Base-by-base conservation (phyloP, 2,888 invertebrate genomes). In the Limnephilus marmoratus region DNA sequence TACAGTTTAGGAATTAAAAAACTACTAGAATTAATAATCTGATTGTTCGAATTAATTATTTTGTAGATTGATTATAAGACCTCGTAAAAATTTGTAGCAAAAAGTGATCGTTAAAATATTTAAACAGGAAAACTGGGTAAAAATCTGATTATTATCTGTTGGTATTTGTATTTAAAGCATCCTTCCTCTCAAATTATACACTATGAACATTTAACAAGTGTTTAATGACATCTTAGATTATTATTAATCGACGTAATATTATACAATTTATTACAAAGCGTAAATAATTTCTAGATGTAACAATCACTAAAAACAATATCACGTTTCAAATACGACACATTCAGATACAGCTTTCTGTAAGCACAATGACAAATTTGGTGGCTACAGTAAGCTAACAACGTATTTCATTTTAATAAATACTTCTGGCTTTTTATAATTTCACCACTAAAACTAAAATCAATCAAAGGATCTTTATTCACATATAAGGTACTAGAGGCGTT, bases 221-320 rank as follows among this genome's bases (percentile, higher is more conserved):
- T 68, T 68, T 68, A 68, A 68, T 68, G 68, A 68, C 68, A 68
- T n/a, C 24, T 68, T 68, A 68, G n/a, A 9, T 68, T 68, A 68
- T 68, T 68, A 68, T 45, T 45, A 12, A 68, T 24, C 68, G 18
- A 68, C 68, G 12, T 49, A 45, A 68, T 68, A n/a, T n/a, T 68
- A 68, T 68, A 68, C 68, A 68, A 68, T 68, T 68, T 68, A 68
- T 68, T 68, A 68, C 24, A 68, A 68, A 68, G 68, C 68, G 68
- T 68, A 68, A 82, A 82, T 68, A 68, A 68, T 68, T 68, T 68
- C 82, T 82, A 82, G 34, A 37, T 86, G 45, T 45, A 86, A 41
- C 49, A 41, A 41, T 86, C 86, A 86, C 88, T 89, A 89, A 80
- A 89, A 89, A 89, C 88, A 91, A 91, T 91, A 91, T 91, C 91